Conservation (phyloP, 2,888 invertebrate species). For the Drosophila longiperda region DNA sequence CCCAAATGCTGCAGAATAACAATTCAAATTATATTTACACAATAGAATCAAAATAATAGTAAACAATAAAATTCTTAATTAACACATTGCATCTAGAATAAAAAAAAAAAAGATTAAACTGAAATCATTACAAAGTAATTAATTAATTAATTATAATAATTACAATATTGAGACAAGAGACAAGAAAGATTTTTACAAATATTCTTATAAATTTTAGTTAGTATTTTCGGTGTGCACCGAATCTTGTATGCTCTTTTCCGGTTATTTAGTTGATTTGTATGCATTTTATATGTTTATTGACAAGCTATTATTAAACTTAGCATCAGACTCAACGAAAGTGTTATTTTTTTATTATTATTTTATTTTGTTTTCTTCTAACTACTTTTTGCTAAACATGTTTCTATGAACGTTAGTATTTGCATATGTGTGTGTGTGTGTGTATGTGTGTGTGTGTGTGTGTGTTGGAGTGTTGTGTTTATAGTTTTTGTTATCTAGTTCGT, state of each 20-base stretch:
- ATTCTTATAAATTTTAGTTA: slow-evolving; percentile 4
- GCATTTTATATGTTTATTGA: slow-evolving; percentile 4
- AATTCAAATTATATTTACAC: slow-evolving; percentile 76
- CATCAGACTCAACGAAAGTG: slow-evolving; percentile 49
- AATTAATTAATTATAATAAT: slow-evolving; percentile 31
- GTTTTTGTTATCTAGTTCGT: slow-evolving; percentile 18
- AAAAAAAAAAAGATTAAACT: not conserved
- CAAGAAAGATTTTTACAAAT: slow-evolving; percentile 16
- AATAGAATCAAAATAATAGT: slow-evolving; percentile 53
- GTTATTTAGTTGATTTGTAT: slow-evolving; percentile 21
- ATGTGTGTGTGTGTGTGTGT: not conserved
- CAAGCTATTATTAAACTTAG: slow-evolving; percentile 28
- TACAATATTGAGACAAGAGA: slow-evolving; percentile 14
- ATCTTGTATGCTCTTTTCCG: slow-evolving; percentile 56
- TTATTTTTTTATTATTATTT: not conserved
- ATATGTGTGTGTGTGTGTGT: slow-evolving; percentile 3
- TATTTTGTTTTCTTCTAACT: slow-evolving; percentile 22
- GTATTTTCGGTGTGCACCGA: slow-evolving; percentile 50
- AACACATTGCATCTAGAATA: slow-evolving; percentile 4
- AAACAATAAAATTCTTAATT: slow-evolving; percentile 20
- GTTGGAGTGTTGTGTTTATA: slow-evolving; percentile 10
- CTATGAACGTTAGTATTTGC: not conserved
- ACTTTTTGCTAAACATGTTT: slow-evolving; percentile 17
- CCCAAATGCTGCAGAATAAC: slow-evolving; percentile 61
- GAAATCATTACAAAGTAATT: slow-evolving; percentile 9